These are phyloP conservation scores for Argya squamiceps DNA, from an alignment of 2,797 vertebrate genomes.

Conservation along the genomic window DNA sequence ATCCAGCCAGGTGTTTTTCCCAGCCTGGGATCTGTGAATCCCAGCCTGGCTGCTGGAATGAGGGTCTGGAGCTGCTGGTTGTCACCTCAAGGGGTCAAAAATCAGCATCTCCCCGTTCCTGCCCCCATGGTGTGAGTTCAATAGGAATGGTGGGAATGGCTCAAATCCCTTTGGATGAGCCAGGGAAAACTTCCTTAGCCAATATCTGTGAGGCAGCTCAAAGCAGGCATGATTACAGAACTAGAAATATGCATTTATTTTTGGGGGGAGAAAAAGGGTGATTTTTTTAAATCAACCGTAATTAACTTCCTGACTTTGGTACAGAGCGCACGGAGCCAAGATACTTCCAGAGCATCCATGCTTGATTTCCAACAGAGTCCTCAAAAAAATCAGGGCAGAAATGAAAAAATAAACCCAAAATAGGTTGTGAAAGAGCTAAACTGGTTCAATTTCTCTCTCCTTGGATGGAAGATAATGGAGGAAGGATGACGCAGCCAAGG, in stretches of 20 bases:
- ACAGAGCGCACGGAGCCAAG: rapidly evolving
- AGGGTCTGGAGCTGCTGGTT: neutral
- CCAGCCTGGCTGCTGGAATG: neutral
- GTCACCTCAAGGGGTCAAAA: neutral
- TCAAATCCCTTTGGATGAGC: neutral
- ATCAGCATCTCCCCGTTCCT: neutral
- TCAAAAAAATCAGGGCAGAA: rapidly evolving
- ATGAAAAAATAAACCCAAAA: neutral
- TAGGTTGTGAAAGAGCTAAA: neutral
- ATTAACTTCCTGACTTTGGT: neutral
- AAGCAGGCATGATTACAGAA: neutral
- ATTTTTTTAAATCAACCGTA: rapidly evolving
- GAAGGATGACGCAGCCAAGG: neutral
- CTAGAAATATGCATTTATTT: neutral
- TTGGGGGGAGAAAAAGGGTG: neutral
- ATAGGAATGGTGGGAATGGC: neutral
- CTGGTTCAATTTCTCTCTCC: neutral
- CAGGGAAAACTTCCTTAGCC: neutral
- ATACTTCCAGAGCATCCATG: neutral
- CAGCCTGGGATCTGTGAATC: neutral
- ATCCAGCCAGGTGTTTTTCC: neutral
- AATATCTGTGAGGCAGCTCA: neutral
- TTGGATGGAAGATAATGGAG: neutral
- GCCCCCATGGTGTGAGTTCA: rapidly evolving
- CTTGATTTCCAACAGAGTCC: neutral